Base-by-base conservation (phyloP, 2,797 vertebrate genomes). In the Momotus momota region DNA sequence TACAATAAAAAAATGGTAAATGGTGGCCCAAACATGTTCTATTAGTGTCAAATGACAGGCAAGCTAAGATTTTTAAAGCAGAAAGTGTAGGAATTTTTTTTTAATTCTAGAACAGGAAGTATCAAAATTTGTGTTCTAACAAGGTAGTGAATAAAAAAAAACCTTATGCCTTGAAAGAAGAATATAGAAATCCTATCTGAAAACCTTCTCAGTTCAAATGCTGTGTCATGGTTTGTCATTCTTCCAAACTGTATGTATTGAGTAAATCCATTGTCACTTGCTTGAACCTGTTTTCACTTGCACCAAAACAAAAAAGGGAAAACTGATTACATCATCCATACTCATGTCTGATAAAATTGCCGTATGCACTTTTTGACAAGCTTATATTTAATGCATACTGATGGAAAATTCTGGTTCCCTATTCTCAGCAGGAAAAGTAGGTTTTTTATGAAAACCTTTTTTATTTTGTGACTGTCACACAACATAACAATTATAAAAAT, bases 291-390 rank as follows among this genome's bases (percentile, higher is more conserved):
- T 35, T 35, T 35, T 35, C 35, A 84, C 81, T 96, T 96, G 65
- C 40, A 94, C 40, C 62, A 90, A 96, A 97, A 97, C 90, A 94
- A 94, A 84, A 74, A 90, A 93, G 38, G 72, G 41, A 95, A 96
- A 98, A 88, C 85, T 91, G 96, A 96, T 97, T 97, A 94, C 54
- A 88, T 91, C 79, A 97, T 97, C 91, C 82, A 86, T 96, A 93
- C 11, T 84, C 81, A 71, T 90, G 80, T 93, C 91, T 97, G 97
- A 96, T 97, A 96, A 97, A 97, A 96, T 58, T 94, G 46, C 70
- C 95, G 61, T 88, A 86, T 90, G 71, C 48, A 43, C 89, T 96
- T 97, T 96, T 89, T 95, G 96, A 97, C 95, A 97, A 96, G 87
- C 89, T 97, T 94, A 81, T 96, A 94, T 90, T 96, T 97, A 97